phyloP scores from a whole-genome alignment of 2,797 vertebrate species.

The Epinephelus malabaricus region DNA sequence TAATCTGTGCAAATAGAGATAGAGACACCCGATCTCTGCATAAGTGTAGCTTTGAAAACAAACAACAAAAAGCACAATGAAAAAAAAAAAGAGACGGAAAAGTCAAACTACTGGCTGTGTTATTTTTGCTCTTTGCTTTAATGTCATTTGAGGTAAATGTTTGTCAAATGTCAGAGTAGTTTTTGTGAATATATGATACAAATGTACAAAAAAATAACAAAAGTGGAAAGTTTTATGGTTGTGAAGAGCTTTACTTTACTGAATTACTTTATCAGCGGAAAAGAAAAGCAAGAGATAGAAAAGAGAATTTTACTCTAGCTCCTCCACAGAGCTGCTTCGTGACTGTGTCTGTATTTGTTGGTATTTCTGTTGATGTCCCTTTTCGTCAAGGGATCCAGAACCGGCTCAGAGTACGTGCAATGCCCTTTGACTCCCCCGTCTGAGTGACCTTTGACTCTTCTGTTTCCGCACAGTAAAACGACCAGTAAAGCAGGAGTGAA shows the following conservation, averaged over 20 bases:
- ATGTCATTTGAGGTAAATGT: conserved; percentile 88
- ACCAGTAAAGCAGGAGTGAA: conserved; percentile 47
- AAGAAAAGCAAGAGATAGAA: conserved; percentile 75
- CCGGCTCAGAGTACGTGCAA: conserved; percentile 64
- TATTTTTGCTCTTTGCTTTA: conserved; percentile 80
- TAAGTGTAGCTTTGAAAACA: conserved; percentile 73
- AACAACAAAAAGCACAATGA: conserved; percentile 83
- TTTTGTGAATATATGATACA: conserved; percentile 86
- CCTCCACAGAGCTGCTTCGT: conserved; percentile 73
- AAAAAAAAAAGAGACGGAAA: conserved; percentile 61
- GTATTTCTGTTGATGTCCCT: conserved; percentile 72
- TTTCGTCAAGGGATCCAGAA: conserved; percentile 59
- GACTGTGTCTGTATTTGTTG: conserved; percentile 78
- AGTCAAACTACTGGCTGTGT: conserved; percentile 73
- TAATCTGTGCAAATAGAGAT: conserved; percentile 66
- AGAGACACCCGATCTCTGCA: conserved; percentile 54
- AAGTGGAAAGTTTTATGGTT: conserved; percentile 81
- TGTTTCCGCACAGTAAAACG: conserved; percentile 48
- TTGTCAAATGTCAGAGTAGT: conserved; percentile 87
- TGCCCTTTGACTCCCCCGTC: conserved; percentile 57
- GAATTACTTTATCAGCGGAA: conserved; percentile 76
- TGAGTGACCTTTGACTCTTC: conserved; percentile 35
- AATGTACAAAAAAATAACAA: conserved; percentile 80
- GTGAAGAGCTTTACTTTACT: conserved; percentile 87
- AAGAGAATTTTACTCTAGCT: conserved; percentile 68